A percentile compares a stretch with the other conserved stretches of the same genome.
phyloP scores from a whole-genome alignment of 2,797 vertebrate species.

The Acrossocheilus fasciatus region DNA sequence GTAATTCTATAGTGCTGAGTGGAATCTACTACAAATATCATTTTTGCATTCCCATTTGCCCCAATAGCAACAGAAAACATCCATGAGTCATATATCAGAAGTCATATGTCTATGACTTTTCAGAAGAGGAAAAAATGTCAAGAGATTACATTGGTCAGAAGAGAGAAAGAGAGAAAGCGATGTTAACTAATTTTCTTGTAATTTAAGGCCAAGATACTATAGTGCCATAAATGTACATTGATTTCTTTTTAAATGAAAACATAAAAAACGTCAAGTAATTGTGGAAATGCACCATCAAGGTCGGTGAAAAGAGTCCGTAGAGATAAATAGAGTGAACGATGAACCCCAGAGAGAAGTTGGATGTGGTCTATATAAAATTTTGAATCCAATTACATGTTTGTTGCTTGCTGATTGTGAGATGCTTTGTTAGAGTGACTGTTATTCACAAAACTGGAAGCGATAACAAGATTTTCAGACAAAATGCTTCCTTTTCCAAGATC shows the following conservation, averaged over 20 bases:
- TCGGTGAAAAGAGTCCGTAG: background rate
- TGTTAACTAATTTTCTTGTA: no score
- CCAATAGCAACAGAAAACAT: no score
- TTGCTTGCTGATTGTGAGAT: background rate
- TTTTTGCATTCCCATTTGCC: no score
- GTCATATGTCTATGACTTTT: no score
- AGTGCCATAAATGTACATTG: background rate
- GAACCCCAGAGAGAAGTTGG: background rate
- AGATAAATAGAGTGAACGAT: background rate
- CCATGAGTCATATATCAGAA: no score
- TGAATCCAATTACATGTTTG: background rate
- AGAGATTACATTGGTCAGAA: no score
- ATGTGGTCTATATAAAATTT: background rate
- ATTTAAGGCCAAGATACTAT: no score
- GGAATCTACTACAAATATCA: background rate
- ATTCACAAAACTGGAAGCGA: slow-evolving; percentile 12
- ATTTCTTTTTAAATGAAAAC: background rate
- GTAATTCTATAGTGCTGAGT: background rate
- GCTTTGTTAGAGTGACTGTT: slow-evolving; percentile 15
- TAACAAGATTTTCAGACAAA: background rate
- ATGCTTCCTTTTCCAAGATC: slow-evolving; percentile 18
- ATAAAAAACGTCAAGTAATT: background rate
- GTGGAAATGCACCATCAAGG: background rate
- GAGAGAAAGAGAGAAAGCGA: no score
- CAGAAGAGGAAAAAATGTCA: no score